Percentiles rank a stretch among this genome's conserved stretches.
Evolutionary conservation across 2,888 invertebrate species (phyloP).

Genomic region (Dendrolimus houi): DNA sequence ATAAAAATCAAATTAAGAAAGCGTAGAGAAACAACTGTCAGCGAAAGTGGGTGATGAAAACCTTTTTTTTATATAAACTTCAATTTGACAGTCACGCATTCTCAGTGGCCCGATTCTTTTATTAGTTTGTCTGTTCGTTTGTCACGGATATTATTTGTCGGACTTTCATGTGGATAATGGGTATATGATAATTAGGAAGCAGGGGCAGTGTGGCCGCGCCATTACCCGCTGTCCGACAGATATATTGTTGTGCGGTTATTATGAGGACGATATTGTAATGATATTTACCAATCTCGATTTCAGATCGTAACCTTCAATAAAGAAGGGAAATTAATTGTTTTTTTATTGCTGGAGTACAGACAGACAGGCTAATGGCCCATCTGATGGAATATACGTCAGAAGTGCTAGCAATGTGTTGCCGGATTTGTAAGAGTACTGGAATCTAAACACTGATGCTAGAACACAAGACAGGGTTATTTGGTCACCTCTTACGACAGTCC

Average conservation of each 20-base stretch:
- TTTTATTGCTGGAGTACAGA: no score
- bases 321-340: no score
- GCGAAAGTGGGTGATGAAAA: conserved; percentile 1
- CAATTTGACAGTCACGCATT: background rate
- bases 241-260: conserved; percentile 14
- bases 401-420: no score
- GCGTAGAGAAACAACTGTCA: background rate
- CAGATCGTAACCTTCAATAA: no score
- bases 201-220: conserved; percentile 17
- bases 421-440: no score
- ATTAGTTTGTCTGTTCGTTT: conserved; percentile 4
- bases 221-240: conserved; percentile 20
- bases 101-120: conserved; percentile 8
- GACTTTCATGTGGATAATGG: conserved; percentile 27
- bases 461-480: no score
- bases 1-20: conserved; percentile 1
- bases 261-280: conserved; percentile 9
- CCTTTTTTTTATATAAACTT: background rate
- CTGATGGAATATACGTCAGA: no score
- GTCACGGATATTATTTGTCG: conserved; percentile 17
- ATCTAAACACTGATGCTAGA: no score
- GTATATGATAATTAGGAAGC: conserved; percentile 24
- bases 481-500: no score
- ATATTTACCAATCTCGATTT: background rate
- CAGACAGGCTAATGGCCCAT: no score